Percentiles rank a stretch among this genome's conserved stretches.
These are phyloP conservation scores for Notarius lentiginosus DNA, from an alignment of 2,113 vertebrate species.

Conservation along the genomic window DNA sequence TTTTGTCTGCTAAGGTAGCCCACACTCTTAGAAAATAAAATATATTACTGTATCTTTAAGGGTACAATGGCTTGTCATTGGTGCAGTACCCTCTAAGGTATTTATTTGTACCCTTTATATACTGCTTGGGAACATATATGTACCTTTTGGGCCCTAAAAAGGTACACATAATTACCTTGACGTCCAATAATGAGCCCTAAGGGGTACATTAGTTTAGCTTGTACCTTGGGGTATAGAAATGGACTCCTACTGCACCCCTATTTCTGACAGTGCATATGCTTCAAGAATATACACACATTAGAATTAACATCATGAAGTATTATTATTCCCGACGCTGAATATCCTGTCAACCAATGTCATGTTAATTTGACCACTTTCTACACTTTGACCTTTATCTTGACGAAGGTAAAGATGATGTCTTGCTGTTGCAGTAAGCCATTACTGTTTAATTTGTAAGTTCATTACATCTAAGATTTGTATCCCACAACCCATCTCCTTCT, in stretches of 20 bases:
- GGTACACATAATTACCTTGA: too few species aligned
- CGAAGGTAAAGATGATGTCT: not conserved
- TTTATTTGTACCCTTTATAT: too few species aligned
- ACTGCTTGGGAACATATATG: too few species aligned
- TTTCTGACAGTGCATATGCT: too few species aligned
- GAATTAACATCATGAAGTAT: not conserved
- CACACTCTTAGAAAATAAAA: not conserved
- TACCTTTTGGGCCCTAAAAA: too few species aligned
- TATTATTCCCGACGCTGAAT: slow-evolving; percentile 2
- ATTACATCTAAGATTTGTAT: not conserved
- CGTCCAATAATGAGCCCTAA: too few species aligned
- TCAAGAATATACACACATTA: not conserved
- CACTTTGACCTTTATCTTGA: not conserved
- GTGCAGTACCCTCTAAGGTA: too few species aligned
- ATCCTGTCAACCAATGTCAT: not conserved
- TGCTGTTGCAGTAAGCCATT: not conserved
- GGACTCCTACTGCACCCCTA: too few species aligned
- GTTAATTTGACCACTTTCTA: not conserved
- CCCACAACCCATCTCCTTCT: not conserved
- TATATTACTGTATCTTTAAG: too few species aligned
- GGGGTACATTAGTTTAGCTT: too few species aligned
- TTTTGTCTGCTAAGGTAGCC: not conserved
- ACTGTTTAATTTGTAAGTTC: not conserved
- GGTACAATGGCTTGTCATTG: too few species aligned
- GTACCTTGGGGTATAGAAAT: too few species aligned